Evolutionary conservation across 2,113 vertebrate species (phyloP).

Genomic region (Galbula dea): DNA sequence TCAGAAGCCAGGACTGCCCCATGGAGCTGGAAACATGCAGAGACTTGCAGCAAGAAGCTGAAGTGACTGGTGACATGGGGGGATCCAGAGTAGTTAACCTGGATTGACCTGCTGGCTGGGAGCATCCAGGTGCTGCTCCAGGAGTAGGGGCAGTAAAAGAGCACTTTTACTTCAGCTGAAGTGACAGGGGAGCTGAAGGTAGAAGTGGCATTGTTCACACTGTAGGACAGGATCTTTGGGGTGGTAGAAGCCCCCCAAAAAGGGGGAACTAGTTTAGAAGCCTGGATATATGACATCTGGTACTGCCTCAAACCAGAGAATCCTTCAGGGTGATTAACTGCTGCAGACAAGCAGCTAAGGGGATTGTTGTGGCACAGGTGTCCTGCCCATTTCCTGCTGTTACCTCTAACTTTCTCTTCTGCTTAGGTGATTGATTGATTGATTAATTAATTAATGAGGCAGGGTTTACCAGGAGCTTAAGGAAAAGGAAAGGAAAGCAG

Average conservation of each 20-base stretch:
- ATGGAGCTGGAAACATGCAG: background rate
- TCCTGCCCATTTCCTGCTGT: background rate
- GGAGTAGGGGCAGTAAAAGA: background rate
- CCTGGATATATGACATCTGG: background rate
- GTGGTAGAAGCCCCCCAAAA: background rate
- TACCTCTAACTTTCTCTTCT: background rate
- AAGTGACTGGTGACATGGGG: background rate
- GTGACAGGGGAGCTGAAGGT: background rate
- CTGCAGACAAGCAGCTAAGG: background rate
- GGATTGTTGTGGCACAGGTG: background rate
- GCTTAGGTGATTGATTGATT: background rate
- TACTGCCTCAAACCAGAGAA: background rate
- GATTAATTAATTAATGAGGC: background rate
- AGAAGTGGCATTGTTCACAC: background rate
- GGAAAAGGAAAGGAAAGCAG: background rate
- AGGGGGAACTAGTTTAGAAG: background rate
- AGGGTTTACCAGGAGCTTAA: background rate
- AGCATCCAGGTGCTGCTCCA: rapidly evolving
- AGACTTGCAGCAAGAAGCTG: background rate
- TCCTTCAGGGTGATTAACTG: background rate
- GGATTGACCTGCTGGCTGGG: background rate
- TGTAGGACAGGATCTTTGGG: background rate
- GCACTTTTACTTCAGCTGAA: no score
- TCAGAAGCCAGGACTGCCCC: background rate
- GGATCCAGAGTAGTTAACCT: background rate